A percentile compares a stretch with the other conserved stretches of the same genome.
These are phyloP conservation scores for Semotilus atromaculatus DNA, from an alignment of 2,797 vertebrate species.

Conservation along the genomic window DNA sequence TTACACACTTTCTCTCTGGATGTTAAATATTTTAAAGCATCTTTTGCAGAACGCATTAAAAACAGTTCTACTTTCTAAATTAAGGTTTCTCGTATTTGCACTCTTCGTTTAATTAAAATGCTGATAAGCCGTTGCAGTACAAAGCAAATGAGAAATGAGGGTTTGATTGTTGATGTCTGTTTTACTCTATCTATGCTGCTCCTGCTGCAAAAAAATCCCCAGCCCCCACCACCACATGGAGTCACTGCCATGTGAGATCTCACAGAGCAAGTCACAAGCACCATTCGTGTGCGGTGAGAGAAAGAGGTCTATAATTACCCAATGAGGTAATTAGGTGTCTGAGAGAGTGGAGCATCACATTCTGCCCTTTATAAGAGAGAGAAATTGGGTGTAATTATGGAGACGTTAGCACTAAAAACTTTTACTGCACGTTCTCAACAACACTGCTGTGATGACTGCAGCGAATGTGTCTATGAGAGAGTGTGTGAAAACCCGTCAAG, in stretches of 20 bases:
- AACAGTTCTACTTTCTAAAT: slow-evolving; percentile 6
- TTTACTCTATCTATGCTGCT: slow-evolving; percentile 3
- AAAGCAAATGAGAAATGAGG: slow-evolving; percentile 5
- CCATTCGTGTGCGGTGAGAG: slow-evolving; percentile 21
- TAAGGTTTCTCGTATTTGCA: not conserved
- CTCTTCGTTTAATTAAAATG: slow-evolving; percentile 14
- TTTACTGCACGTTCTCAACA: slow-evolving; percentile 6
- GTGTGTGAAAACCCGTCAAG: slow-evolving; percentile 24
- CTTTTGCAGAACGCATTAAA: slow-evolving; percentile 34
- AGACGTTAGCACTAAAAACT: slow-evolving; percentile 37
- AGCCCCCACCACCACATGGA: not conserved
- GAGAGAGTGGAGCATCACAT: slow-evolving; percentile 45
- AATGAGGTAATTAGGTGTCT: slow-evolving; percentile 52
- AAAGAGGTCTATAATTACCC: slow-evolving; percentile 45
- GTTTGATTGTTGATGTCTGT: slow-evolving; percentile 10
- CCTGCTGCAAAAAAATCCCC: not conserved
- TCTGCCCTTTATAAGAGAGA: slow-evolving; percentile 44
- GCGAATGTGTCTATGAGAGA: not conserved
- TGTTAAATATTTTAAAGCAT: slow-evolving; percentile 47
- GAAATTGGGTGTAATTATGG: slow-evolving; percentile 51
- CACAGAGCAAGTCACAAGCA: slow-evolving; percentile 40
- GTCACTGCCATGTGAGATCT: slow-evolving; percentile 42
- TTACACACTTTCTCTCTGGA: slow-evolving; percentile 32
- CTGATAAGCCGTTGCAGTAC: not conserved
- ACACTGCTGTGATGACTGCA: slow-evolving; percentile 21